These are phyloP conservation scores for Drosophila nigromelanica DNA, from an alignment of 1,140 invertebrate species.

Conservation along the genomic window DNA sequence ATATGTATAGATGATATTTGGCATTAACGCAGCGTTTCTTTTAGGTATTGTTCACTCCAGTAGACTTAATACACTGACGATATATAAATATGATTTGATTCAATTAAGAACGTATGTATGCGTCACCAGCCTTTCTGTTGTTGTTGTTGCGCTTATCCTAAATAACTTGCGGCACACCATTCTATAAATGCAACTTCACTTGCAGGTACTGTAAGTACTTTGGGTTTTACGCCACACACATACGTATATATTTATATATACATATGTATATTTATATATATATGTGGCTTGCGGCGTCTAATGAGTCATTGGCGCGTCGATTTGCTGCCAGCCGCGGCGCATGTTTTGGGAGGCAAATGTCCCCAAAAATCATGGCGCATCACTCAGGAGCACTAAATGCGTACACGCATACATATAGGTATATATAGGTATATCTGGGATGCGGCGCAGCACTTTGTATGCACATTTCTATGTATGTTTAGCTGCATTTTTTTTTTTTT, in stretches of 20 bases:
- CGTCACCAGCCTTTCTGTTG: conserved; percentile 20
- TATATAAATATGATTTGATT: conserved; percentile 26
- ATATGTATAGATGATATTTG: conserved; percentile 24
- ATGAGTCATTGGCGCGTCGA: conserved; percentile 42
- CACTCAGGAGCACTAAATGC: conserved; percentile 32
- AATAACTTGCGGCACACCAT: conserved; percentile 40
- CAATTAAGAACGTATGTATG: conserved; percentile 27
- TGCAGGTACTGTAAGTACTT: conserved; percentile 38
- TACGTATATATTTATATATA: not conserved
- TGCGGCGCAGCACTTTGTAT: not conserved
- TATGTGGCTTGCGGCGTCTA: not conserved
- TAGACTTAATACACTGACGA: conserved; percentile 28
- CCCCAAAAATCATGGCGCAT: conserved; percentile 34
- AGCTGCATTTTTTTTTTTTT: too few relatives aligned
- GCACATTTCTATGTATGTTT: too few relatives aligned
- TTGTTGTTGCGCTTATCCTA: conserved; percentile 41
- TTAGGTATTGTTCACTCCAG: conserved; percentile 33
- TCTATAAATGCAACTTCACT: conserved; percentile 51
- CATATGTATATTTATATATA: not conserved
- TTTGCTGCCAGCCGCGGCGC: conserved; percentile 12
- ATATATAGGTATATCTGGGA: conserved; percentile 13
- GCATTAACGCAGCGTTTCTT: conserved; percentile 44
- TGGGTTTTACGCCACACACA: conserved; percentile 25
- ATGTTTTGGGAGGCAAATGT: conserved; percentile 28
- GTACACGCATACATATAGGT: not conserved